Evolutionary conservation across 2,888 invertebrate species (phyloP), one percentile per base, ranked within the genome.

Genomic region (Megastigmus dorsalis): DNA sequence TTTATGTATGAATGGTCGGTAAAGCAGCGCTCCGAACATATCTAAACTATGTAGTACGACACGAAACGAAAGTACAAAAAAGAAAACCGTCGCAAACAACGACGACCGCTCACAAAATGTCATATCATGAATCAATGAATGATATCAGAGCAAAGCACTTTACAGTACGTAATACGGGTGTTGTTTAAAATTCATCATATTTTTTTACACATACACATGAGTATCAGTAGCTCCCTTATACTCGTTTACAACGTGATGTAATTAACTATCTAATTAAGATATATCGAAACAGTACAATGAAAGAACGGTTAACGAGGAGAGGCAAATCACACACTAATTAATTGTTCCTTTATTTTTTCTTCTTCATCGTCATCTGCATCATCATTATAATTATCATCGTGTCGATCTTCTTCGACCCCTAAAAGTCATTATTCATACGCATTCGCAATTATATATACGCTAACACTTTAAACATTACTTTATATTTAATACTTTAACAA

Each of bases 231-330:
- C 23, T 55, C 41, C 33, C 36, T 63, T 52, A 55, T 70, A 73
- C 74, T 80, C 79, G 73, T 78, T 78, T 76, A 82, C 71, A 81
- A 82, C 73, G 67, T 80, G 77, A 80, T 82, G 77, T 77, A 79
- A 80, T 80, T 72, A 81, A 81, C 80, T 81, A 82, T 65, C 83
- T 85, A 84, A 80, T 82, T 85, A 83, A 83, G 84, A 82, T 82
- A 79, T 81, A 78, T 80, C 77, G 79, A 80, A 85, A 84, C 83
- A 82, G 78, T 85, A 83, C 80, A 80, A 80, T 80, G 82, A 84
- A 80, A 84, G 82, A 84, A 84, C 81, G 80, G 81, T 79, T 57
- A 71, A 72, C 67, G 66, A 70, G 55, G 50, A 79, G 83, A 80
- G 76, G 76, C 77, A 77, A 73, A 81, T 77, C 79, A 80, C 74